These are phyloP conservation scores for Chamaedrilus cognettii DNA, from an alignment of 2,888 invertebrate species.

Conservation along the genomic window DNA sequence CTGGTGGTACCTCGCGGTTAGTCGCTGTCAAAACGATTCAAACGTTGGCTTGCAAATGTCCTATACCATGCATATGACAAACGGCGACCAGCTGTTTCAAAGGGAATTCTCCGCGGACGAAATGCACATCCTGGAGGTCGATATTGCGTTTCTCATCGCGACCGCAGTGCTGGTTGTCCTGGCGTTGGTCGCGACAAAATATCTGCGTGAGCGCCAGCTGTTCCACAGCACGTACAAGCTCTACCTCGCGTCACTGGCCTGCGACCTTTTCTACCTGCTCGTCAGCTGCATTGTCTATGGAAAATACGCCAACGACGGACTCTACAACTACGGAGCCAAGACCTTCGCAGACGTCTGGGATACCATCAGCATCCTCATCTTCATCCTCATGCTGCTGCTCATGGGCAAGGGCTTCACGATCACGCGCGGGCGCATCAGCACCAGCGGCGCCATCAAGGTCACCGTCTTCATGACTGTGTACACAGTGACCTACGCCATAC, in stretches of 20 bases:
- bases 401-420: slow-evolving; percentile 90
- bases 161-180: slow-evolving; percentile 68
- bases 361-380: slow-evolving; percentile 74
- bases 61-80: slow-evolving; percentile 85
- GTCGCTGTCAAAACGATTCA: slow-evolving; percentile 67
- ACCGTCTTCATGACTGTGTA: slow-evolving; percentile 80
- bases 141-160: slow-evolving; percentile 74
- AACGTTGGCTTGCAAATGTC: slow-evolving; percentile 71
- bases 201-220: slow-evolving; percentile 72
- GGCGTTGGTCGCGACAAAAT: slow-evolving; percentile 25
- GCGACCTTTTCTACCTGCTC: slow-evolving; percentile 72
- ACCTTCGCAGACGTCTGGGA: slow-evolving; percentile 71
- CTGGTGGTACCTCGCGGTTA: slow-evolving; percentile 93
- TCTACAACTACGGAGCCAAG: slow-evolving; percentile 63
- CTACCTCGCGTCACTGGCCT: slow-evolving; percentile 72
- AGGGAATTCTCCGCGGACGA: slow-evolving; percentile 94
- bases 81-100: slow-evolving; percentile 78
- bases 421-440: slow-evolving; percentile 78
- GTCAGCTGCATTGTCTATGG: slow-evolving; percentile 73
- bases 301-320: slow-evolving; percentile 77
- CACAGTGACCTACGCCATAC: slow-evolving; percentile 71
- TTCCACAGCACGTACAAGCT: slow-evolving; percentile 87
- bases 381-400: slow-evolving; percentile 76
- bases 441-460: slow-evolving; percentile 74
- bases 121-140: slow-evolving; percentile 84